Conservation (phyloP, 2,888 invertebrate genomes). For the Drosophila nr. perissopoda region DNA sequence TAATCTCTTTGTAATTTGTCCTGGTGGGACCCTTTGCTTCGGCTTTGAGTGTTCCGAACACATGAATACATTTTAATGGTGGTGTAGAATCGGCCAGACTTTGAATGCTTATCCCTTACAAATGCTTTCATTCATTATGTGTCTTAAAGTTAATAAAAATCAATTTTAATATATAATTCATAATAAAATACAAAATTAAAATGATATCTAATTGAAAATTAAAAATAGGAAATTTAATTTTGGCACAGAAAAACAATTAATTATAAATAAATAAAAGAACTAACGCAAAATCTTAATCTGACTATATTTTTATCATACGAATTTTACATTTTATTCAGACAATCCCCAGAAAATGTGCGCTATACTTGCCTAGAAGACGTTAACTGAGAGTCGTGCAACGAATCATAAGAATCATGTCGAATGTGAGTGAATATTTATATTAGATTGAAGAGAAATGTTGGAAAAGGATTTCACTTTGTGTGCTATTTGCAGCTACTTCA, state of each 20-base stretch:
- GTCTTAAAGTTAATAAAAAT: too few relatives aligned
- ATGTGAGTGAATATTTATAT: slow-evolving; percentile 68
- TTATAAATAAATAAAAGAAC: too few relatives aligned
- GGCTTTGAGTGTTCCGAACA: slow-evolving; percentile 76
- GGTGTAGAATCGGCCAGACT: too few relatives aligned
- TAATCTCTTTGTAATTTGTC: slow-evolving; percentile 80
- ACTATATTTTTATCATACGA: background rate
- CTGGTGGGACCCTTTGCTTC: slow-evolving; percentile 82
- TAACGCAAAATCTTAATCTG: background rate
- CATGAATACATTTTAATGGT: background rate
- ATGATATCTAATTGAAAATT: too few relatives aligned
- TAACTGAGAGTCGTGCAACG: slow-evolving; percentile 4
- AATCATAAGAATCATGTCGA: slow-evolving; percentile 70
- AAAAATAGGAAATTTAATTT: too few relatives aligned
- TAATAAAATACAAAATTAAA: too few relatives aligned
- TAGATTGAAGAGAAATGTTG: background rate
- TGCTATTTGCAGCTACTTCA: slow-evolving; percentile 72
- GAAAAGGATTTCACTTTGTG: background rate
- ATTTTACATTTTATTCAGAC: slow-evolving; percentile 53
- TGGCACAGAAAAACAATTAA: too few relatives aligned
- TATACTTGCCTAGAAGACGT: slow-evolving; percentile 64
- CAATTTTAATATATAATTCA: too few relatives aligned
- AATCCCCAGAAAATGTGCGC: slow-evolving; percentile 67
- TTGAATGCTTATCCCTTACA: too few relatives aligned
- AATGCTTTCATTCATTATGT: too few relatives aligned